Conservation (phyloP, 1,140 invertebrate genomes). For the Cyclina sinensis region DNA sequence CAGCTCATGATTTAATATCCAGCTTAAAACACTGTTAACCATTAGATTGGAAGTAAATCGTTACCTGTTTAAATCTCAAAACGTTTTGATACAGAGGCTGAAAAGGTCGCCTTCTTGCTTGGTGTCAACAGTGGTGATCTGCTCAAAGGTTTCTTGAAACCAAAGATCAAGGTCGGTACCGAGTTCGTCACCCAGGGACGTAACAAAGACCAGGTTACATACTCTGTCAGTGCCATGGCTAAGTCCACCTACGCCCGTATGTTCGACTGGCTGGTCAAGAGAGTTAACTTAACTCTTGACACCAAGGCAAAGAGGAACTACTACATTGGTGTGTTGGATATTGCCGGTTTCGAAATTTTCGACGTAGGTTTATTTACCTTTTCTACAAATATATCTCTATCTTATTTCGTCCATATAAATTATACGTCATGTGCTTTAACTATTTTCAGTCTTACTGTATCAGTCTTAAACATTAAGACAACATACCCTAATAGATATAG, state of each 20-base stretch:
- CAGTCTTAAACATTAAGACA: too few species aligned
- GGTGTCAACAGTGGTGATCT: constrained; percentile 88
- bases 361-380: constrained; percentile 92
- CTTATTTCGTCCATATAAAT: too few species aligned
- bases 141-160: constrained; percentile 88
- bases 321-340: constrained; percentile 99
- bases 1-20: too few species aligned
- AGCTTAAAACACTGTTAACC: too few species aligned
- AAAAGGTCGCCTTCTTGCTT: constrained; percentile 95
- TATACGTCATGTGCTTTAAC: too few species aligned
- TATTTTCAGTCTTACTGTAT: too few species aligned
- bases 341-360: constrained; percentile 99
- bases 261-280: constrained; percentile 99
- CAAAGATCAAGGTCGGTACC: constrained; percentile 90
- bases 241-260: constrained; percentile 98
- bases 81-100: constrained; percentile 94
- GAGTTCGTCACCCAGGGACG: constrained; percentile 99
- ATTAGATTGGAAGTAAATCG: too few species aligned
- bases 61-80: too few species aligned
- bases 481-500: background rate
- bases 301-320: constrained; percentile 98
- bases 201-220: constrained; percentile 97
- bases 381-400: too few species aligned
- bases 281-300: constrained; percentile 99
- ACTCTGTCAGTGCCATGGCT: constrained; percentile 98